Conservation (phyloP, 2,888 invertebrate species). For the Oligia fasciuncula region DNA sequence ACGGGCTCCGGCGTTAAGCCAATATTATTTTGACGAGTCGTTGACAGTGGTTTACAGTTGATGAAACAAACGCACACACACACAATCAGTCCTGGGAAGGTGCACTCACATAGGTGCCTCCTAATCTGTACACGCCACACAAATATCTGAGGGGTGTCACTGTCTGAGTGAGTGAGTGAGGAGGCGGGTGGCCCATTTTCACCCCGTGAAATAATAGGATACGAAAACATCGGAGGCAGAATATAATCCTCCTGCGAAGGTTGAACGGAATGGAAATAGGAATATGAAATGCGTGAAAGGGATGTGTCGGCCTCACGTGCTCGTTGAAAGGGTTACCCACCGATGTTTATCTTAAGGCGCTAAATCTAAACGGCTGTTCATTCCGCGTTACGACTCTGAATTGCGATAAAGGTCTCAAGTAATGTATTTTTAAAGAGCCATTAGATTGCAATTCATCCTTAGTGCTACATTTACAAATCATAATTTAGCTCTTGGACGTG, state of each 20-base stretch:
- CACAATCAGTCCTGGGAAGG: slow-evolving; percentile 68
- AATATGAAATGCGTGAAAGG: slow-evolving; percentile 89
- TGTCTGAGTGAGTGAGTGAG: slow-evolving; percentile 82
- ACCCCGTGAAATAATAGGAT: slow-evolving; percentile 90
- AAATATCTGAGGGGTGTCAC: slow-evolving; percentile 74
- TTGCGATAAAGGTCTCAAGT: slow-evolving; percentile 58
- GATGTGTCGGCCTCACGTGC: slow-evolving; percentile 83
- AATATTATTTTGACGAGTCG: slow-evolving; percentile 90
- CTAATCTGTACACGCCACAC: slow-evolving; percentile 74
- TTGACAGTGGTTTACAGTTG: slow-evolving; percentile 89
- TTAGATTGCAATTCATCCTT: slow-evolving; percentile 59
- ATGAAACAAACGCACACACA: slow-evolving; percentile 84
- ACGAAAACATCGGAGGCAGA: slow-evolving; percentile 90
- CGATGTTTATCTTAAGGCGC: slow-evolving; percentile 84
- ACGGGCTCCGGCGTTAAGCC: slow-evolving; percentile 84
- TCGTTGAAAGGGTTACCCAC: slow-evolving; percentile 84
- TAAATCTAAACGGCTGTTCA: slow-evolving; percentile 84
- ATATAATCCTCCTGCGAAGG: slow-evolving; percentile 89
- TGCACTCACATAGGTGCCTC: slow-evolving; percentile 73
- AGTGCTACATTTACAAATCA: slow-evolving; percentile 56
- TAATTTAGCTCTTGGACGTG: slow-evolving; percentile 61
- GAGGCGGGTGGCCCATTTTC: slow-evolving; percentile 89
- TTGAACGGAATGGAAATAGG: slow-evolving; percentile 88
- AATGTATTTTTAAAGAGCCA: slow-evolving; percentile 64
- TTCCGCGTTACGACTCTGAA: slow-evolving; percentile 71